A percentile compares a stretch with the other conserved stretches of the same genome.
These are phyloP conservation scores for Asarcornis scutulata DNA, from an alignment of 2,113 vertebrate species.

Conservation along the genomic window DNA sequence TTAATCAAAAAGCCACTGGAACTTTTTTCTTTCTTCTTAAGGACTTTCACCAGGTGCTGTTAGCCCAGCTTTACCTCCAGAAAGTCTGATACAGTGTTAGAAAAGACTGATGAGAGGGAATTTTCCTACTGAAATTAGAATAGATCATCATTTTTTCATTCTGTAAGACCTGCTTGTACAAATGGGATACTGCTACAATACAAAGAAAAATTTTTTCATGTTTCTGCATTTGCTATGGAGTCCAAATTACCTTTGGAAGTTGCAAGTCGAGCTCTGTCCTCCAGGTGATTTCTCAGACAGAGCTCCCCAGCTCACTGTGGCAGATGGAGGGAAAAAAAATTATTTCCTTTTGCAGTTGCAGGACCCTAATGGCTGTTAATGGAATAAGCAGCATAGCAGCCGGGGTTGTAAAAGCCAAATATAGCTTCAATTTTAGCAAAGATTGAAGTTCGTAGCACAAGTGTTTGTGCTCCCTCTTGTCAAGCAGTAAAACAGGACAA, in stretches of 20 bases:
- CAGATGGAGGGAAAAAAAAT: not conserved
- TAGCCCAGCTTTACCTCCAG: constrained; percentile 15
- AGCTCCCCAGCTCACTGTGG: fast-evolving
- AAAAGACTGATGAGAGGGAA: constrained; percentile 51
- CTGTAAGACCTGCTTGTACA: not conserved
- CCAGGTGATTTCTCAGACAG: not conserved
- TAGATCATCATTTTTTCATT: constrained; percentile 44
- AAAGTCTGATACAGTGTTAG: not conserved
- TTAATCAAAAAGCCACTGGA: constrained; percentile 54
- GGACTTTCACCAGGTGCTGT: constrained; percentile 14
- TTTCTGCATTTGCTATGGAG: not conserved
- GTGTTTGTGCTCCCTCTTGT: not conserved
- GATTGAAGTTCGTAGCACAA: not conserved
- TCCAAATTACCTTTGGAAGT: constrained; percentile 25
- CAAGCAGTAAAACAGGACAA: not conserved
- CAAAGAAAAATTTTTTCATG: not conserved
- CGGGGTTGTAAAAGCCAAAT: not conserved
- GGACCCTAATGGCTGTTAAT: not conserved
- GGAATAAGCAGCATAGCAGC: not conserved
- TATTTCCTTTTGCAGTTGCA: not conserved
- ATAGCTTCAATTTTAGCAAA: not conserved
- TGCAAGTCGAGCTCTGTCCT: not conserved
- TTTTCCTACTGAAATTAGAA: constrained; percentile 47
- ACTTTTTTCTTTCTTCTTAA: constrained; percentile 33
- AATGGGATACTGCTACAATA: not conserved